These are phyloP conservation scores for Neolamprologus sp. DNA, from an alignment of 2,113 vertebrate genomes.

Conservation along the genomic window DNA sequence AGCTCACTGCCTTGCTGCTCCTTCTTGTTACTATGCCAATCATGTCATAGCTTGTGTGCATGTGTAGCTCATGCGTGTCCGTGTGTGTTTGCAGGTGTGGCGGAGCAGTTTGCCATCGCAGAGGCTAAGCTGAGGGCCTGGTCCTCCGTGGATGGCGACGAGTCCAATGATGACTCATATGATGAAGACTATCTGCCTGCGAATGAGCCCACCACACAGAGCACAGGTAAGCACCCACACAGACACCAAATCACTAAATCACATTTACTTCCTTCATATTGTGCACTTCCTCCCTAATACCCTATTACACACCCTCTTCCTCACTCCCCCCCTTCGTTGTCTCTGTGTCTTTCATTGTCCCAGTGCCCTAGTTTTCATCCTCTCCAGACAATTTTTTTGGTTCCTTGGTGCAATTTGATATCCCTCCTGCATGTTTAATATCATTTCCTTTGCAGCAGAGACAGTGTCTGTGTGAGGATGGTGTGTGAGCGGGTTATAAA, in stretches of 20 bases:
- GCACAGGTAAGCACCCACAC: slow-evolving; percentile 66
- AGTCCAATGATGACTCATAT: slow-evolving; percentile 92
- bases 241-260: neutral
- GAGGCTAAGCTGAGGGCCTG: slow-evolving; percentile 96
- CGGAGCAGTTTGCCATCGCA: slow-evolving; percentile 94
- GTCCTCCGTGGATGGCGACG: slow-evolving; percentile 94
- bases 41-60: neutral
- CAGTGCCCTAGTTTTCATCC: slow-evolving; percentile 70
- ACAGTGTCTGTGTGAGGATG: neutral
- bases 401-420: slow-evolving; percentile 64
- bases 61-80: slow-evolving; percentile 5
- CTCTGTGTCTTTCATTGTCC: slow-evolving; percentile 51
- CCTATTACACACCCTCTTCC: neutral
- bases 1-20: neutral
- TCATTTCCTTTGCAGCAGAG: slow-evolving; percentile 53
- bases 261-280: slow-evolving; percentile 1
- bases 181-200: slow-evolving; percentile 85
- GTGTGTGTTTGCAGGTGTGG: slow-evolving; percentile 73
- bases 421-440: slow-evolving; percentile 74
- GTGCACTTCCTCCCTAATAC: neutral
- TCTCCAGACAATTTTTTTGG: slow-evolving; percentile 41
- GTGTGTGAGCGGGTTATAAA: slow-evolving; percentile 39
- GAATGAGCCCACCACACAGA: slow-evolving; percentile 79
- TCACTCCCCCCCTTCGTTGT: neutral
- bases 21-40: slow-evolving; percentile 38